phyloP scores from a whole-genome alignment of 2,888 invertebrate genomes.

The Ichneumon xanthorius region DNA sequence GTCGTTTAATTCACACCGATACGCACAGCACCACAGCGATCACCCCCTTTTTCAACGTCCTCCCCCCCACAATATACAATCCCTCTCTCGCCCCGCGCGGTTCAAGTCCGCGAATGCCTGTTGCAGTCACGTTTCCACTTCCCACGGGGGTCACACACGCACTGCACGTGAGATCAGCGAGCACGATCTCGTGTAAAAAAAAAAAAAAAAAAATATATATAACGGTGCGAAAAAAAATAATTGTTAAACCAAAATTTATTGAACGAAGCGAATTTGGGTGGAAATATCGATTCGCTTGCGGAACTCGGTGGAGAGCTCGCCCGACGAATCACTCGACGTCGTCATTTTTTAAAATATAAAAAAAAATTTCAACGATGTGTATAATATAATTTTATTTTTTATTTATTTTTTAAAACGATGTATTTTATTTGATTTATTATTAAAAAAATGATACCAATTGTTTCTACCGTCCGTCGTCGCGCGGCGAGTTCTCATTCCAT shows the following conservation, averaged over 20 bases:
- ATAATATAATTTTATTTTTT: background rate
- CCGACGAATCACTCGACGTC: background rate
- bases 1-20: conserved; percentile 17
- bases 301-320: background rate
- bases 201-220: background rate
- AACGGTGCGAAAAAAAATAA: conserved; percentile 6
- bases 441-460: background rate
- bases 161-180: conserved; percentile 60
- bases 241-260: background rate
- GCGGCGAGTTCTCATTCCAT: background rate
- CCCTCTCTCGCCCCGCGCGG: conserved; percentile 35
- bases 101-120: conserved; percentile 19
- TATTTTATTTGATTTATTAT: background rate
- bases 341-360: background rate
- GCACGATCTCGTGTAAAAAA: conserved; percentile 36
- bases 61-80: conserved; percentile 43
- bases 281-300: background rate
- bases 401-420: background rate
- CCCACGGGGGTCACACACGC: conserved; percentile 60
- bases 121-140: conserved; percentile 68
- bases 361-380: background rate
- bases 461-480: background rate
- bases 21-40: conserved; percentile 47
- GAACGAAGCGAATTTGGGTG: background rate
- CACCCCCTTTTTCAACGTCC: conserved; percentile 33